A percentile compares a stretch with the other conserved stretches of the same genome.
Conservation (phyloP, 1,140 invertebrate genomes). For the Amphibalanus amphitrite region DNA sequence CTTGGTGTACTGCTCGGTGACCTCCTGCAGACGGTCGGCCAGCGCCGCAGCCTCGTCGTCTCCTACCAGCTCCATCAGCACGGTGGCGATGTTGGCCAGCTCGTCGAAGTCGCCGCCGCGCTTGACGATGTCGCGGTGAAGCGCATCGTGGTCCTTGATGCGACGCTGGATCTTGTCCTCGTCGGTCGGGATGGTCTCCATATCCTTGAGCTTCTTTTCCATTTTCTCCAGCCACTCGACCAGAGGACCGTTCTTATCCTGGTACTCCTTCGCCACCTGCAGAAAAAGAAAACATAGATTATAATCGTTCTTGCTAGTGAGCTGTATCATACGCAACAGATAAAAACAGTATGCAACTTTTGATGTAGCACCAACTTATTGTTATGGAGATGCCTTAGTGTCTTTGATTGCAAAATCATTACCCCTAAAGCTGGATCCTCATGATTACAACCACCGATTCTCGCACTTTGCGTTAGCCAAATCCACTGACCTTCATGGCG, state of each 20-base stretch:
- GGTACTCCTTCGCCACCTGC: constrained; percentile 28
- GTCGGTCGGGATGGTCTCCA: constrained; percentile 80
- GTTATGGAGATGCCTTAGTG: too few species aligned
- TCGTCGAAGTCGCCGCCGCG: constrained; percentile 73
- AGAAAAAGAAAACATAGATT: constrained; percentile 40
- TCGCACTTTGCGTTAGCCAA: too few species aligned
- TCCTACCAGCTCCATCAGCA: constrained; percentile 75
- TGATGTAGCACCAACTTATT: too few species aligned
- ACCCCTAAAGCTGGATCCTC: too few species aligned
- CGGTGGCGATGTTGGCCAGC: constrained; percentile 68
- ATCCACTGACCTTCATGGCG: constrained; percentile 39
- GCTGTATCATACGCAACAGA: too few species aligned
- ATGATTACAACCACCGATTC: too few species aligned
- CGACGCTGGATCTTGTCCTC: constrained; percentile 80
- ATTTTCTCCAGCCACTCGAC: constrained; percentile 76
- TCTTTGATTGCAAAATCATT: too few species aligned
- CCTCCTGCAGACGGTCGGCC: constrained; percentile 67
- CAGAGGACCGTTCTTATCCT: constrained; percentile 73
- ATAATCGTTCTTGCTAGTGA: too few species aligned
- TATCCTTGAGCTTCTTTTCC: constrained; percentile 68
- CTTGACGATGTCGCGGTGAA: constrained; percentile 65
- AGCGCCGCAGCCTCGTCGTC: constrained; percentile 73
- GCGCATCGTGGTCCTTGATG: constrained; percentile 56
- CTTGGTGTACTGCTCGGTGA: constrained; percentile 62
- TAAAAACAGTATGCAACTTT: too few species aligned